Base-by-base conservation (phyloP, 1,140 invertebrate genomes). In the Gonioctena quinquepunctata region DNA sequence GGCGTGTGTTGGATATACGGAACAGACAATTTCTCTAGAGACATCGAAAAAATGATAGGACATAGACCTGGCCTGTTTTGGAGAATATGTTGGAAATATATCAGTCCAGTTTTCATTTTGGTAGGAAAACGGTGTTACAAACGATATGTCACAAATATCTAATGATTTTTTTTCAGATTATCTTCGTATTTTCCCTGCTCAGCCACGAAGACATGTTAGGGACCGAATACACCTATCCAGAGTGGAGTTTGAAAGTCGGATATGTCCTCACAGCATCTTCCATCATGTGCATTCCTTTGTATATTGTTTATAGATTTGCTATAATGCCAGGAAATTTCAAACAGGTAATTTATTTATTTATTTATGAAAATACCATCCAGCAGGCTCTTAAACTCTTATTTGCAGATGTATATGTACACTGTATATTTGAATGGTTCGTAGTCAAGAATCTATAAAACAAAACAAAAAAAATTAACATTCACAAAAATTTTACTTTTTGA, bases 1-100 rank as follows among this genome's bases (percentile, higher is more conserved):
- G 96, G 96, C 1, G 92, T 99, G 1, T 98, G 96, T 79, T 99
- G 96, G 96, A 93, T 98, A 73, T 99, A 99, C 82, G 97, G 96
- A 16, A 91, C 95, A 6, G 90, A 94, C 71, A 87, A 93, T 70
- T 96, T 98, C 84, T 92, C 93, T 5, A 87, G 89, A 33, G 95
- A 98, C 82, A 95, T 98, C 52, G 90, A 92, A 78, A 90, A 93
- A 78, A 98, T 98, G 96, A 88, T 97, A 59, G 95, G 95, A 1
- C 92, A 94, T 74, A 87, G 89, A 49, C 95, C 96, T 0, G 94
- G 94, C 3, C 82, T 93, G 71, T 98, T 96, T 82, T 98, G 96
- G 96, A 87, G 93, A 56, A 89, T 96, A 19, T 97, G 95, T 83
- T 98, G 96, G 96, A 91, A 91, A 73, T 95, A 95, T 76, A 90